Conservation (phyloP, 2,888 invertebrate species). For the Syritta pipiens region DNA sequence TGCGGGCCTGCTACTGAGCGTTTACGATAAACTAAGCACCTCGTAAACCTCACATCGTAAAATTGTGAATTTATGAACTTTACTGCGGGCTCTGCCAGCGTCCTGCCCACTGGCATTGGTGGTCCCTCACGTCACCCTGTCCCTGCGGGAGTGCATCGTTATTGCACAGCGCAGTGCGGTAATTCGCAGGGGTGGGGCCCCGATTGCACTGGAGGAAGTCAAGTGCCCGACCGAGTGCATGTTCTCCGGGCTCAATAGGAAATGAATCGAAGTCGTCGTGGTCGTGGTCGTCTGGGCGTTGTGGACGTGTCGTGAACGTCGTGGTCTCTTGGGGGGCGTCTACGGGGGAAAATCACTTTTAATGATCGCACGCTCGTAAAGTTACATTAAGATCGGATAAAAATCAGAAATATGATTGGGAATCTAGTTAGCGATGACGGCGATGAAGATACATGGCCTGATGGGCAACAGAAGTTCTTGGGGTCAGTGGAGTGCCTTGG, state of each 20-base stretch:
- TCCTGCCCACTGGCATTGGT: background rate
- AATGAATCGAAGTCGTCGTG: no score
- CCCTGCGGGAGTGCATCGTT: conserved; percentile 58
- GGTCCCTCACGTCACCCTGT: background rate
- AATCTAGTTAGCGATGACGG: conserved; percentile 46
- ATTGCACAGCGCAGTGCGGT: conserved; percentile 40
- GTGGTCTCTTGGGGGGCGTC: no score
- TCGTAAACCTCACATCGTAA: conserved; percentile 66
- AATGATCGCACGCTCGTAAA: conserved; percentile 52
- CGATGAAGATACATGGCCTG: background rate
- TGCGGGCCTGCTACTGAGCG: conserved; percentile 27
- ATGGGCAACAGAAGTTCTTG: background rate
- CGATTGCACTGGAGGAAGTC: conserved; percentile 10
- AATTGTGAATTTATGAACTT: conserved; percentile 65
- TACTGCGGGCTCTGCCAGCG: conserved; percentile 10
- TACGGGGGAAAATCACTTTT: conserved; percentile 56
- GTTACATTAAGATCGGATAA: conserved; percentile 62
- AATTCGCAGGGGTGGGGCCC: conserved; percentile 43
- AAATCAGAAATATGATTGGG: conserved; percentile 59
- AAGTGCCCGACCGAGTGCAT: background rate
- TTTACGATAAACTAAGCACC: conserved; percentile 66
- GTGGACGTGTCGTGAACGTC: no score
- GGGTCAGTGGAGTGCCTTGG: background rate
- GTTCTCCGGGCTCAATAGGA: background rate
- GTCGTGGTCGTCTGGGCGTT: no score